These are phyloP conservation scores for Drosophila ohnishii DNA, from an alignment of 1,140 invertebrate genomes.

Conservation along the genomic window DNA sequence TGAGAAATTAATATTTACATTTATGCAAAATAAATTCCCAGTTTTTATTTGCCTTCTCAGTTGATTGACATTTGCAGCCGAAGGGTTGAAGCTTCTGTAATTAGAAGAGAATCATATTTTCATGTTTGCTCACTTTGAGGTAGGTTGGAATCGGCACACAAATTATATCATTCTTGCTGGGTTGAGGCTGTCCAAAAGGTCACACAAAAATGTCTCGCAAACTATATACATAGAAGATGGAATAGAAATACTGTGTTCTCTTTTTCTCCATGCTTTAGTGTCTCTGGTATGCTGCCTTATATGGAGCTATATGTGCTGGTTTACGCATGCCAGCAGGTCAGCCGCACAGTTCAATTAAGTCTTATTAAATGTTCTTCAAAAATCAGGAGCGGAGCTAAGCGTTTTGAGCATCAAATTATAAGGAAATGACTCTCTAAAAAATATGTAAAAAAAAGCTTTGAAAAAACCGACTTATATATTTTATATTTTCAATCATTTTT, in stretches of 20 bases:
- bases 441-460: background rate
- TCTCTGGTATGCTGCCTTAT: slow-evolving; percentile 29
- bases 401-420: background rate
- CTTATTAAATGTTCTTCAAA: slow-evolving; percentile 55
- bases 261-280: background rate
- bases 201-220: background rate
- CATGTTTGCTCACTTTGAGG: slow-evolving; percentile 29
- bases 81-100: slow-evolving; percentile 59
- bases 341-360: slow-evolving; percentile 74
- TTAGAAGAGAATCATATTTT: slow-evolving; percentile 30
- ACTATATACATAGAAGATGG: background rate
- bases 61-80: slow-evolving; percentile 65
- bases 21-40: slow-evolving; percentile 55
- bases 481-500: background rate
- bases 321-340: slow-evolving; percentile 63
- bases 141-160: slow-evolving; percentile 15
- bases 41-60: slow-evolving; percentile 31
- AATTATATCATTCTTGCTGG: slow-evolving; percentile 3
- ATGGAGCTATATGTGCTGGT: slow-evolving; percentile 5
- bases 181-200: background rate
- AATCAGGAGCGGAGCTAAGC: slow-evolving; percentile 30
- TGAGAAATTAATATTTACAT: slow-evolving; percentile 45
- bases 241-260: background rate
- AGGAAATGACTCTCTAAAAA: too few relatives aligned
- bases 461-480: background rate